phyloP scores from a whole-genome alignment of 2,113 vertebrate genomes.

The Semicossyphus pulcher region DNA sequence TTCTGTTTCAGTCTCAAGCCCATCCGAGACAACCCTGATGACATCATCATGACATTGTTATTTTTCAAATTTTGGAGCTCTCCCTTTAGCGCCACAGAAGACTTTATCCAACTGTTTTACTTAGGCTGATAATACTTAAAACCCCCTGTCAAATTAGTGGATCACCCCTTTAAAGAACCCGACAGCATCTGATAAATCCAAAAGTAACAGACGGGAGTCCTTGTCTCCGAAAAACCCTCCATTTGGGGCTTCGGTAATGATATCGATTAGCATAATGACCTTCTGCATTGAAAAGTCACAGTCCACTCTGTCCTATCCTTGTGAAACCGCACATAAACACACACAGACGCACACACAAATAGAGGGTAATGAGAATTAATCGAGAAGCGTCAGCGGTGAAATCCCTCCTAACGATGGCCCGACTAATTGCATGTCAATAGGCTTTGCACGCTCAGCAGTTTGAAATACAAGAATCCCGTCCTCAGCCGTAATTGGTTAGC shows the following conservation, averaged over 20 bases:
- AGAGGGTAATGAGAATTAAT: conserved; percentile 74
- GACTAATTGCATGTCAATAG: conserved; percentile 78
- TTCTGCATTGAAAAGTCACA: conserved; percentile 50
- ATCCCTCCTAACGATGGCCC: conserved; percentile 64
- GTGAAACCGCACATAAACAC: conserved; percentile 14
- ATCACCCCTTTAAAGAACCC: too few relatives aligned
- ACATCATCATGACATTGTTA: too few relatives aligned
- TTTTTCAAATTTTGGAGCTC: too few relatives aligned
- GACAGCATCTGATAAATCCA: conserved; percentile 1
- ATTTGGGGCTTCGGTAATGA: conserved; percentile 44
- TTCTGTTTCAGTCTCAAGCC: too few relatives aligned
- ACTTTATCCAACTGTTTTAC: too few relatives aligned
- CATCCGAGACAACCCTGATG: too few relatives aligned
- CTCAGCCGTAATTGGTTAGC: conserved; percentile 52
- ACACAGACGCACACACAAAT: conserved; percentile 30
- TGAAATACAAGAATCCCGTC: conserved; percentile 48
- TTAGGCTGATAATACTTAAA: too few relatives aligned
- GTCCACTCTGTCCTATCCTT: conserved; percentile 21
- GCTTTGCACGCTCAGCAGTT: conserved; percentile 72
- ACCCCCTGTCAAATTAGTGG: too few relatives aligned
- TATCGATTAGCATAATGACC: conserved; percentile 43
- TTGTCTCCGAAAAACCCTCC: background rate
- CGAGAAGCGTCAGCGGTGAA: conserved; percentile 49
- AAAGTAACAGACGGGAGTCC: conserved; percentile 3
- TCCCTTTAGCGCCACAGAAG: too few relatives aligned